Conservation (phyloP, 1,140 invertebrate genomes). For the Drosophila repletoides region DNA sequence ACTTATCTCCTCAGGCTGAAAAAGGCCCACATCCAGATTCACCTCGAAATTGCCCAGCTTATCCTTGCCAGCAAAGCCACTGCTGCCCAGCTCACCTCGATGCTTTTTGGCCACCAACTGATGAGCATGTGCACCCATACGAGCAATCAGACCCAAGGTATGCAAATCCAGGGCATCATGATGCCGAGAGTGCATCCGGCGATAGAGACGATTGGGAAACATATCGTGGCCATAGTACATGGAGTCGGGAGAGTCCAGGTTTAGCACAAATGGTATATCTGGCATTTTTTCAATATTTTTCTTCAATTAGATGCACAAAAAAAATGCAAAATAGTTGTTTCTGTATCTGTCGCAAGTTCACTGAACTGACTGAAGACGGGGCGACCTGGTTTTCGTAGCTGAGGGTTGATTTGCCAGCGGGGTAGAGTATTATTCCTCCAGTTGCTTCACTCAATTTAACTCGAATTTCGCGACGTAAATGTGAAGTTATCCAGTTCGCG, state of each 20-base stretch:
- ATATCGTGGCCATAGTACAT: conserved; percentile 77
- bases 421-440: neutral
- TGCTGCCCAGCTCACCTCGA: conserved; percentile 35
- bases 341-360: conserved; percentile 68
- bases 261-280: conserved; percentile 73
- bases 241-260: conserved; percentile 65
- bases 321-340: no score
- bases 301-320: neutral
- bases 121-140: conserved; percentile 70
- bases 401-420: conserved; percentile 49
- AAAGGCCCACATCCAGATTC: conserved; percentile 87
- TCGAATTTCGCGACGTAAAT: conserved; percentile 54
- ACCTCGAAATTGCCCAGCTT: conserved; percentile 83
- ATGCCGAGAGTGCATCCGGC: conserved; percentile 60
- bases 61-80: conserved; percentile 52
- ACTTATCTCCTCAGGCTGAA: conserved; percentile 88
- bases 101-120: conserved; percentile 62
- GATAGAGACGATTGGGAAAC: conserved; percentile 73
- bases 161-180: conserved; percentile 68
- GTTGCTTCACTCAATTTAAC: conserved; percentile 17
- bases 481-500: conserved; percentile 45
- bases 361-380: conserved; percentile 47
- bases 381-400: conserved; percentile 47
- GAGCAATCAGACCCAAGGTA: conserved; percentile 69
- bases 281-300: conserved; percentile 59